These are phyloP conservation scores for Gallirallus australis DNA, from an alignment of 2,797 vertebrate genomes.

Conservation along the genomic window DNA sequence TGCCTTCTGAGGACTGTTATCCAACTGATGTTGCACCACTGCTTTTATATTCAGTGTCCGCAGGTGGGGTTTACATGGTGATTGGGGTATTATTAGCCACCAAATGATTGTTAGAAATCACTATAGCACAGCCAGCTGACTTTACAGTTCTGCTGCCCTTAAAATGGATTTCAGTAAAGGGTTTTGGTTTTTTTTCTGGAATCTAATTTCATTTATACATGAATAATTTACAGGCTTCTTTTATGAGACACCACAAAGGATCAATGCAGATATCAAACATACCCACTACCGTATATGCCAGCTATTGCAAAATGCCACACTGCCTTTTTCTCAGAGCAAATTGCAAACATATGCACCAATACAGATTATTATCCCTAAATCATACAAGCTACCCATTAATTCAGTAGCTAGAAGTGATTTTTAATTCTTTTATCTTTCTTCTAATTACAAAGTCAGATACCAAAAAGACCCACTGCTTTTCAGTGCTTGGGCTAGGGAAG, in stretches of 20 bases:
- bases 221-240: slow-evolving; percentile 75
- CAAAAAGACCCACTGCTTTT: not conserved
- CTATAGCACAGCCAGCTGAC: slow-evolving; percentile 59
- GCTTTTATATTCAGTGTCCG: not conserved
- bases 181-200: slow-evolving; percentile 3
- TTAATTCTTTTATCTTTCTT: not conserved
- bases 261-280: slow-evolving; percentile 68
- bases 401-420: not conserved
- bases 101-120: slow-evolving; percentile 49
- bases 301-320: not conserved
- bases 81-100: not conserved
- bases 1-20: not conserved
- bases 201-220: slow-evolving; percentile 50
- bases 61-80: not conserved
- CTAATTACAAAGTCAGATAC: not conserved
- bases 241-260: slow-evolving; percentile 61
- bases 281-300: not conserved
- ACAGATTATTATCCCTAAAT: not conserved
- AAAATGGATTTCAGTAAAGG: slow-evolving; percentile 50
- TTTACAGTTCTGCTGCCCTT: slow-evolving; percentile 50
- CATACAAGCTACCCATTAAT: not conserved
- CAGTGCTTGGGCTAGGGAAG: not conserved
- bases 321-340: slow-evolving; percentile 12
- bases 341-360: not conserved
- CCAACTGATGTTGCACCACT: not conserved